These are phyloP conservation scores for Argyra leucocephala DNA, from an alignment of 2,888 invertebrate genomes.

Conservation along the genomic window DNA sequence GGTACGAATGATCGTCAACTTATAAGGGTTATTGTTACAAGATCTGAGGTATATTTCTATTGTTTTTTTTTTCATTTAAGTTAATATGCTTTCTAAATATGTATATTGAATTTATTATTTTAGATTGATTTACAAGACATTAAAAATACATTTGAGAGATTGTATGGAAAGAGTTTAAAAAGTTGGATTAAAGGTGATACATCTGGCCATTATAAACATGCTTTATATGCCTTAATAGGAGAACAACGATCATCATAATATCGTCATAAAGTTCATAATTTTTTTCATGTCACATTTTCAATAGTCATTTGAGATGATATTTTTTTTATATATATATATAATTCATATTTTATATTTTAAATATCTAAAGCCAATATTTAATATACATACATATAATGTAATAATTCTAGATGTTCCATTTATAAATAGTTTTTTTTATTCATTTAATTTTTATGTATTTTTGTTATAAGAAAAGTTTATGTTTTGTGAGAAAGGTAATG, in stretches of 20 bases:
- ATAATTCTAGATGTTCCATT: too few relatives aligned
- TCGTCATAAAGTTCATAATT: too few relatives aligned
- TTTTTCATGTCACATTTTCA: too few relatives aligned
- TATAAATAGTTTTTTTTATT: too few relatives aligned
- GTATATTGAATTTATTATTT: conserved; percentile 7
- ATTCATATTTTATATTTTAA: too few relatives aligned
- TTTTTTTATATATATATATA: too few relatives aligned
- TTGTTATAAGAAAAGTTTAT: too few relatives aligned
- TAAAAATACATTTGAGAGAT: conserved; percentile 63
- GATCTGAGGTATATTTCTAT: conserved; percentile 50
- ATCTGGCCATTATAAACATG: conserved; percentile 79
- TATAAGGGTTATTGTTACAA: conserved; percentile 73
- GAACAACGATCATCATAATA: conserved; percentile 39
- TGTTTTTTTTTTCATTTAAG: background rate
- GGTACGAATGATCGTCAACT: conserved; percentile 82
- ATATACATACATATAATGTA: too few relatives aligned
- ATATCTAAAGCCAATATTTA: too few relatives aligned
- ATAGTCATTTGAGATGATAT: too few relatives aligned
- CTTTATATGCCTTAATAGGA: conserved; percentile 62
- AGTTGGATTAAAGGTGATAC: conserved; percentile 76
- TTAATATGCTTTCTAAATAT: background rate
- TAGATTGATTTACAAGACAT: conserved; percentile 75
- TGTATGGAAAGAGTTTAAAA: conserved; percentile 66
- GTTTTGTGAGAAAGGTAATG: too few relatives aligned
- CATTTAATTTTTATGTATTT: too few relatives aligned